Percentiles rank a stretch among this genome's conserved stretches.
phyloP scores from a whole-genome alignment of 2,113 vertebrate genomes.

The Platysternon megacephalum region DNA sequence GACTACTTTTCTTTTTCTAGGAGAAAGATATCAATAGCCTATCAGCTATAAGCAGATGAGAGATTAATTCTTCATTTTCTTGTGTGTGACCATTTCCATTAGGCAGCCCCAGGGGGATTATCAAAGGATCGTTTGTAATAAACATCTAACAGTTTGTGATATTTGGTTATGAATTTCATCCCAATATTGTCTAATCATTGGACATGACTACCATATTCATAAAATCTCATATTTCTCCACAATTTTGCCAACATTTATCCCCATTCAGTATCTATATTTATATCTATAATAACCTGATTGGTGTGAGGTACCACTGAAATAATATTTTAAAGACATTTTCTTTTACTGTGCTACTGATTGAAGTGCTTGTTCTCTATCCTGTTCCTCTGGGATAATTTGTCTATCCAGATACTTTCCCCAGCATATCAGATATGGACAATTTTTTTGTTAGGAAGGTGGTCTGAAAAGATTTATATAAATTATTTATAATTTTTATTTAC shows the following conservation, averaged over 20 bases:
- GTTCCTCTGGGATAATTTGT: background rate
- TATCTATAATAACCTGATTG: background rate
- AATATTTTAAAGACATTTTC: background rate
- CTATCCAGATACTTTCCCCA: background rate
- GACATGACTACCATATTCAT: background rate
- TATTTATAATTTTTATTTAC: background rate
- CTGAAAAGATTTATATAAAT: background rate
- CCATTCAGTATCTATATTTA: background rate
- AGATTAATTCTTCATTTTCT: background rate
- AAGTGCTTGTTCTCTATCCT: background rate
- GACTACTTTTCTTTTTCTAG: background rate
- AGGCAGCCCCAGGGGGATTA: too few relatives aligned
- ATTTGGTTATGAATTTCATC: background rate
- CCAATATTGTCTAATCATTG: background rate
- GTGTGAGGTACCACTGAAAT: background rate
- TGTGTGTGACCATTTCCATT: background rate
- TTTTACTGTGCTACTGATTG: background rate
- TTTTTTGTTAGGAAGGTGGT: background rate
- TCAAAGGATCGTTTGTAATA: background rate
- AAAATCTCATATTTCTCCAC: background rate
- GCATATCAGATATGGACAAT: background rate
- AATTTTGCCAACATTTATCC: background rate
- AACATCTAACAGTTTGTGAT: background rate
- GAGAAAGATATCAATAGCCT: background rate
- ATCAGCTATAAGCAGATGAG: background rate